Conservation (phyloP, 2,797 vertebrate genomes). For the Chelon auratus region DNA sequence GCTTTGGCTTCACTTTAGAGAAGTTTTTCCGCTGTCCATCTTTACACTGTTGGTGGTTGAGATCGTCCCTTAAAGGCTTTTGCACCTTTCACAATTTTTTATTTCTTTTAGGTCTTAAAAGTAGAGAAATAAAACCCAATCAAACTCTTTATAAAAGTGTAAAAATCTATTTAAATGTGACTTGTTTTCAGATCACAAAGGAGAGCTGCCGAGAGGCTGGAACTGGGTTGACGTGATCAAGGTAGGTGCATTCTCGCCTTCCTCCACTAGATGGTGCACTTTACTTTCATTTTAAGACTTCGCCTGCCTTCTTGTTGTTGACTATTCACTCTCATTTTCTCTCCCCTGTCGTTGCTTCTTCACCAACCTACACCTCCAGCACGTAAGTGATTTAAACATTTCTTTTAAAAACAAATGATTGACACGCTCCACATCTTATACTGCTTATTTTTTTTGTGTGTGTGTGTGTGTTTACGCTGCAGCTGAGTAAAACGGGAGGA, state of each 20-base stretch:
- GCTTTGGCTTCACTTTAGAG: too few species aligned
- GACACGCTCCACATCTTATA: neutral
- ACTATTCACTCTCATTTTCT: slow-evolving; percentile 18
- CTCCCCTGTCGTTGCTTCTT: neutral
- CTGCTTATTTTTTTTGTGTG: neutral
- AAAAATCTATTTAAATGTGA: too few species aligned
- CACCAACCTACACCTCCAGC: slow-evolving; percentile 60
- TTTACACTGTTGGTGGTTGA: too few species aligned
- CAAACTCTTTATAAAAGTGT: too few species aligned
- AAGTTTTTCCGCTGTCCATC: too few species aligned
- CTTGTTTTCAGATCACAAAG: slow-evolving; percentile 89
- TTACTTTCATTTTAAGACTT: neutral
- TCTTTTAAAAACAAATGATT: neutral
- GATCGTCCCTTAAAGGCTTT: too few species aligned
- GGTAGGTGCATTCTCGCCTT: slow-evolving; percentile 77
- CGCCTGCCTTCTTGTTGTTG: neutral
- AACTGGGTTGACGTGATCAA: slow-evolving; percentile 98
- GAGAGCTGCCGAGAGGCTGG: slow-evolving; percentile 97
- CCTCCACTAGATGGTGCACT: slow-evolving; percentile 26
- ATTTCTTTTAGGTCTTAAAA: too few species aligned
- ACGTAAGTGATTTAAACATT: slow-evolving; percentile 71
- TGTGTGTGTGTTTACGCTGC: slow-evolving; percentile 43
- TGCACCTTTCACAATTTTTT: too few species aligned
- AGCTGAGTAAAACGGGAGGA: slow-evolving; percentile 97
- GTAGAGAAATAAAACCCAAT: too few species aligned